Conservation (phyloP, 1,140 invertebrate species). For the Apocrypta bakeri region DNA sequence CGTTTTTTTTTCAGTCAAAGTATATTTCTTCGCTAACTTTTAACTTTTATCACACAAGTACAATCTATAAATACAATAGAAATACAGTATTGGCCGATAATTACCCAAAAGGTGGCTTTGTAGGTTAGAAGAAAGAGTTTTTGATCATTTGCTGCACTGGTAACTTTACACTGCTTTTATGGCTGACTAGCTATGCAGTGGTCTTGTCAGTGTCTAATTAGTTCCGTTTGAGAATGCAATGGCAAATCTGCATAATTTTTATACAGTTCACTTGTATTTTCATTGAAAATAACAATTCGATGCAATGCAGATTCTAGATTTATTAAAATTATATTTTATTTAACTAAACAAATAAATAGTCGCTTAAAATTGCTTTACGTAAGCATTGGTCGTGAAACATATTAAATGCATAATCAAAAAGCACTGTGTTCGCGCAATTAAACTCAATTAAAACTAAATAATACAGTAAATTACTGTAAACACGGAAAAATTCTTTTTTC, state of each 20-base stretch:
- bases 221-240: not conserved
- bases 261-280: not conserved
- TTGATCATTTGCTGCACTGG: constrained; percentile 22
- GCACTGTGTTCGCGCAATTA: not conserved
- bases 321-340: not conserved
- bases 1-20: not conserved
- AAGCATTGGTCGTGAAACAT: no score
- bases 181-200: not conserved
- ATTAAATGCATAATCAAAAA: not conserved
- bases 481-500: no score
- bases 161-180: constrained; percentile 17
- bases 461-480: not conserved
- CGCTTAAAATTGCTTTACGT: no score
- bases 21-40: no score
- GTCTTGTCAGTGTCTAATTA: constrained; percentile 9
- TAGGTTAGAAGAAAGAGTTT: not conserved
- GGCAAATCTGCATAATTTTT: not conserved
- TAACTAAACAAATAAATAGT: no score
- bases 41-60: no score
- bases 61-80: no score
- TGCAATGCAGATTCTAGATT: not conserved
- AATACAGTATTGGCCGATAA: not conserved
- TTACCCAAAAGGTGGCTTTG: not conserved
- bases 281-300: not conserved
- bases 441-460: not conserved